Evolutionary conservation across 1,140 invertebrate species (phyloP), one percentile per base, ranked within the genome.

Genomic region (Lordiphosa collinella): DNA sequence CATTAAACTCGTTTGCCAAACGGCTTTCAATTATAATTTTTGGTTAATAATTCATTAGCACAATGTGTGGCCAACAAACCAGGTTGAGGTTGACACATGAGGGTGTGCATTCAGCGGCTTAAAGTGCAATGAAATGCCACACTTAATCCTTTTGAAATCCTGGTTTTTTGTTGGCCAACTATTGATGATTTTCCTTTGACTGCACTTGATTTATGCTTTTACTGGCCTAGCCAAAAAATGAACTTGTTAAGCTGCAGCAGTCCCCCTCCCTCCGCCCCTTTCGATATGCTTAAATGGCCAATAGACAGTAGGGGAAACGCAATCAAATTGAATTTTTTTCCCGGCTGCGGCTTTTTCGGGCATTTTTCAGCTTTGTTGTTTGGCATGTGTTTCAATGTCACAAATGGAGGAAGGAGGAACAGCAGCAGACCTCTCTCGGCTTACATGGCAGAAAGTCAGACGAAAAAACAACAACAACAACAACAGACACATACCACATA

Each of bases 21-120:
- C 76, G 66, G 76, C 71, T 80, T 82, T 80, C 75, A 80, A 80
- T 80, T 80, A 80, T 82, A 82, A 76, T 71, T 80, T 82, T 52
- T 63, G 58, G 75, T 76, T 84, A 82, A 82, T 82, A 76, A 76
- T 84, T 82, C 58, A 82, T 82, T 84, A 82, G 78, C 67, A 63
- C 56, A 82, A 80, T 65, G 60, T 80, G 75, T 69, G 51, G 69
- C 64, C 52, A 52, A 40, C 41, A 43, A n/a, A 43, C 40, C 18
- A 18, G 18, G 18, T 18, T 18, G 18, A 18, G 18, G 18, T 18
- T 18, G 18, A 18, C 18, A 18, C 18, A 18, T 18, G 18, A 18
- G 18, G 14, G 14, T 16, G 14, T 16, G 14, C 14, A 16, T 16
- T 16, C 3, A 3, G 14, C 22, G 7, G 22, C 22, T 25, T 25